Evolutionary conservation across 2,888 invertebrate genomes (phyloP).

Genomic region (Tinea trinotella): DNA sequence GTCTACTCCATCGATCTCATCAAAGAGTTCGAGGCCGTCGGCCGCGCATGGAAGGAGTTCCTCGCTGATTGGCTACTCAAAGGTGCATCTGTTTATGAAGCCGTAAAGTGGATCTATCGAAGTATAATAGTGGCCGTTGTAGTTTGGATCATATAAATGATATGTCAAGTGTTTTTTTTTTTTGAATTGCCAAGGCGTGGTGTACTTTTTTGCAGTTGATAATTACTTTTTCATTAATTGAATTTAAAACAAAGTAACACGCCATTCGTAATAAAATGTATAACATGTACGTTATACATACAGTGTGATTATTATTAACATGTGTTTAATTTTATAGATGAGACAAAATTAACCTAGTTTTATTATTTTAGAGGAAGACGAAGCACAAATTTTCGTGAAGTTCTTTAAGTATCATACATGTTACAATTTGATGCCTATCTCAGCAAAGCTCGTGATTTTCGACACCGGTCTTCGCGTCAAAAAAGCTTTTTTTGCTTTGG

Average conservation of each 20-base stretch:
- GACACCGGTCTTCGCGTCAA: conserved; percentile 98
- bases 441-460: conserved; percentile 99
- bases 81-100: conserved; percentile 49
- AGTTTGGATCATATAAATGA: not conserved
- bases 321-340: not conserved
- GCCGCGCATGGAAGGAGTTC: conserved; percentile 83
- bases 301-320: not conserved
- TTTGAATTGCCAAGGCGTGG: not conserved
- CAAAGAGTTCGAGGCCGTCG: conserved; percentile 88
- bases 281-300: not conserved
- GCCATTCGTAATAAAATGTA: conserved; percentile 2
- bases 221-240: not conserved
- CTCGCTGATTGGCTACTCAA: conserved; percentile 79
- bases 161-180: not conserved
- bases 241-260: not conserved
- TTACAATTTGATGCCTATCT: conserved; percentile 99
- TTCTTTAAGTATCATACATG: conserved; percentile 99
- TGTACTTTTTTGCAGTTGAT: not conserved
- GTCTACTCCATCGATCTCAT: conserved; percentile 88
- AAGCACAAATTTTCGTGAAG: conserved; percentile 97
- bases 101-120: not conserved
- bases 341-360: conserved; percentile 20
- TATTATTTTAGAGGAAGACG: conserved; percentile 88
- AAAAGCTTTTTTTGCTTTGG: conserved; percentile 99
- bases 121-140: not conserved